phyloP scores from a whole-genome alignment of 2,113 vertebrate species.

The Xiphophorus hellerii region DNA sequence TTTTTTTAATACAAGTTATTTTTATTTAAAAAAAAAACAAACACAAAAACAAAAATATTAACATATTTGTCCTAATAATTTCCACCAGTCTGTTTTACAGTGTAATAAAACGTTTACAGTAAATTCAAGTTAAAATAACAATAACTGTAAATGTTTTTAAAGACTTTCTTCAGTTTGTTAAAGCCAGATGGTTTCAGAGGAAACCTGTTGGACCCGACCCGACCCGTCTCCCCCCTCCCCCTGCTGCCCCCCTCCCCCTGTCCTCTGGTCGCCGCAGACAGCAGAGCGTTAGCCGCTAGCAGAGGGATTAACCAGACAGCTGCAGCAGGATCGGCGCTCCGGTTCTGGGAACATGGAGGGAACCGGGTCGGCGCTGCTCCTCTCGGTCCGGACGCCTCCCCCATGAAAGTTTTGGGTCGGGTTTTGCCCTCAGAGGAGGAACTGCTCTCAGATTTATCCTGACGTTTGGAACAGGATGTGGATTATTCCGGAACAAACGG shows the following conservation, averaged over 20 bases:
- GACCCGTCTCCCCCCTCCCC: not conserved
- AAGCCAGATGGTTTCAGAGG: not conserved
- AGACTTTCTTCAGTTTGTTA: not conserved
- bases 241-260: not conserved
- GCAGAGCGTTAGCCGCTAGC: too few species aligned
- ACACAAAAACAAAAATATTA: too few species aligned
- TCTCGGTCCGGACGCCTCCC: not conserved
- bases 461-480: not conserved
- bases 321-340: not conserved
- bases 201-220: not conserved
- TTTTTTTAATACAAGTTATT: too few species aligned
- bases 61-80: not conserved
- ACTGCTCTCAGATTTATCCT: not conserved
- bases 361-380: too few species aligned
- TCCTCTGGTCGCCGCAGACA: conserved; percentile 13
- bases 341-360: conserved; percentile 12
- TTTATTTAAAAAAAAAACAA: too few species aligned
- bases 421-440: not conserved
- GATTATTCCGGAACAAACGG: not conserved
- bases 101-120: too few species aligned
- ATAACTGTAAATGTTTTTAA: too few species aligned
- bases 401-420: not conserved
- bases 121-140: too few species aligned
- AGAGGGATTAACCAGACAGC: conserved; percentile 18
- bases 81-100: too few species aligned